Evolutionary conservation across 2,797 vertebrate species (phyloP).

Genomic region (Siniperca obscura): DNA sequence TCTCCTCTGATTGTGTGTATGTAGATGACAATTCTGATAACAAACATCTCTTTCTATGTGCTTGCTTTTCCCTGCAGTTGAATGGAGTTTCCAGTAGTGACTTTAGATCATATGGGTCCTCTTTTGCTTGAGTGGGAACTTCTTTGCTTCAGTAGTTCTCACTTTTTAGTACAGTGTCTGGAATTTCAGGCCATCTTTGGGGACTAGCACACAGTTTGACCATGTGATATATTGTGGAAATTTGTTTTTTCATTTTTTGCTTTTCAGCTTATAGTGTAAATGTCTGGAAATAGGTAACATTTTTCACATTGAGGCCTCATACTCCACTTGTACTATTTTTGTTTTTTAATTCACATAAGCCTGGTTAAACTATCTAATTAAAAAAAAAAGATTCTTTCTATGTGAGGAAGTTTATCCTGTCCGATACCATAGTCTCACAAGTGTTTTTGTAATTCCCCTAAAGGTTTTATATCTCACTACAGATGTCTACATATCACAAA

Average conservation of each 20-base stretch:
- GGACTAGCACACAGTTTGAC: neutral
- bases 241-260: no score
- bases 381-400: neutral
- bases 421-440: neutral
- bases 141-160: neutral
- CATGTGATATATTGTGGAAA: neutral
- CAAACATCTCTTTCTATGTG: constrained; percentile 25
- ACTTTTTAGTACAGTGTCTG: neutral
- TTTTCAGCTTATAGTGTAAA: neutral
- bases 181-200: neutral
- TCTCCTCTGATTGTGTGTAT: constrained; percentile 27
- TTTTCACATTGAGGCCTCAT: neutral
- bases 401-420: neutral
- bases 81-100: constrained; percentile 19
- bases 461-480: neutral
- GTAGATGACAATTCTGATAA: constrained; percentile 39
- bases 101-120: neutral
- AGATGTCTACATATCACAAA: neutral
- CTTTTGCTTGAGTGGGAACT: neutral
- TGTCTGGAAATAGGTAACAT: neutral
- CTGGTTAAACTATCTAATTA: neutral
- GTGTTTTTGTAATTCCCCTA: neutral
- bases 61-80: constrained; percentile 7
- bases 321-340: no score
- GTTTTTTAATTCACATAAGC: neutral